Evolutionary conservation across 2,113 vertebrate species (phyloP).

Genomic region (Riparia riparia): DNA sequence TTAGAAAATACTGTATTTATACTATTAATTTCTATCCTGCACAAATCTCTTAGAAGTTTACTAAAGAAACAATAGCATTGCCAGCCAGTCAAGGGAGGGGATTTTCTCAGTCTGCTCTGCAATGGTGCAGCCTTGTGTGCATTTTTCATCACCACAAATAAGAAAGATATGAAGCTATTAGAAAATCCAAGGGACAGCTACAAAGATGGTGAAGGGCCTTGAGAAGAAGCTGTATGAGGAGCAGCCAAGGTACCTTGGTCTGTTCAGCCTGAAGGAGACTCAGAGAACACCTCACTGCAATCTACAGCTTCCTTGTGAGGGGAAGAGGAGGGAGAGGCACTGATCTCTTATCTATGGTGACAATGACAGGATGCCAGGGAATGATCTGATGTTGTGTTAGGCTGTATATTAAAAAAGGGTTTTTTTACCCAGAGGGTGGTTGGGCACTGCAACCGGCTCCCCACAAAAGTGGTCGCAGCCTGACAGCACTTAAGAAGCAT

Average conservation of each 20-base stretch:
- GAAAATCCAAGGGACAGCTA: background rate
- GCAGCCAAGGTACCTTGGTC: background rate
- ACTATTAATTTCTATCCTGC: background rate
- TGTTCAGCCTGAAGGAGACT: background rate
- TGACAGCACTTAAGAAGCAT: background rate
- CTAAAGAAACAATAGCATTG: background rate
- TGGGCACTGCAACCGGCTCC: background rate
- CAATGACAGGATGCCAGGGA: background rate
- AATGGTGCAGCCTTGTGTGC: accelerated
- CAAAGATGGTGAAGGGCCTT: background rate
- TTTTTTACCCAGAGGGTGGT: too few species aligned
- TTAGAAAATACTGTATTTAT: background rate
- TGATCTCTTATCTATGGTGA: background rate
- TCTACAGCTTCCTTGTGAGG: accelerated
- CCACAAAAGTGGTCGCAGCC: background rate
- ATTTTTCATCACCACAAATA: background rate
- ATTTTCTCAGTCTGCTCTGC: background rate
- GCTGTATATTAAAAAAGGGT: background rate
- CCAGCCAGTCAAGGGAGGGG: background rate
- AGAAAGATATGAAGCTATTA: background rate
- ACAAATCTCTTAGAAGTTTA: background rate
- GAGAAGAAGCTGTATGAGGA: accelerated
- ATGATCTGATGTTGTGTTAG: background rate
- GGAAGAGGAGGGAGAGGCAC: background rate
- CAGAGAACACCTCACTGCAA: accelerated